These are phyloP conservation scores for Spea hammondii DNA, from an alignment of 2,797 vertebrate species.

Conservation along the genomic window DNA sequence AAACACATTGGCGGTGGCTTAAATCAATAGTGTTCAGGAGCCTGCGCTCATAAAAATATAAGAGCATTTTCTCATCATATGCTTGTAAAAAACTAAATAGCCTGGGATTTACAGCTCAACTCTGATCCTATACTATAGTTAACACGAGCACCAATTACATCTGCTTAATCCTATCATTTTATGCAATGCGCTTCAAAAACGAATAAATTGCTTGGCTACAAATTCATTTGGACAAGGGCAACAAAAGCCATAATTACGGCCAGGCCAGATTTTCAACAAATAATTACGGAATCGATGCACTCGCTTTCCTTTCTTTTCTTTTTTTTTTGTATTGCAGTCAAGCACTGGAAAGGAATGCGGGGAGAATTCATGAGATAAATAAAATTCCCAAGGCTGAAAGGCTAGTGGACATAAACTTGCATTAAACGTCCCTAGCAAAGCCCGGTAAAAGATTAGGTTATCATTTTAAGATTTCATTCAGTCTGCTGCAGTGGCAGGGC, in stretches of 20 bases:
- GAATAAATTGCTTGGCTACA: constrained; percentile 38
- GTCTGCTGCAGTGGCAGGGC: not conserved
- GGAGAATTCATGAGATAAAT: constrained; percentile 9
- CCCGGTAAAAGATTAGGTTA: not conserved
- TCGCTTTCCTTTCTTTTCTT: constrained; percentile 4
- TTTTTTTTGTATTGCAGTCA: constrained; percentile 17
- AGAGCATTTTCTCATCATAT: constrained; percentile 48
- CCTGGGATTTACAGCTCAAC: constrained; percentile 39
- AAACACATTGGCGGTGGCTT: constrained; percentile 19
- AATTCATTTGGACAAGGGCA: constrained; percentile 43
- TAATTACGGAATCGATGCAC: constrained; percentile 38
- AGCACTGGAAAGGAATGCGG: not conserved
- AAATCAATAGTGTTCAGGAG: constrained; percentile 42
- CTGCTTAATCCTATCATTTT: constrained; percentile 41
- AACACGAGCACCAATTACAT: constrained; percentile 46
- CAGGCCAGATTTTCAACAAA: constrained; percentile 37
- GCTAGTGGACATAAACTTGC: not conserved
- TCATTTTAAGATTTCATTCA: constrained; percentile 5
- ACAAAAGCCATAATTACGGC: constrained; percentile 38
- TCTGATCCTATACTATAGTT: constrained; percentile 39
- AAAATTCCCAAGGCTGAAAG: constrained; percentile 14
- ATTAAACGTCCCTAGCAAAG: constrained; percentile 7
- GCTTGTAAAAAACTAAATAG: constrained; percentile 45
- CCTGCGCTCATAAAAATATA: constrained; percentile 40
- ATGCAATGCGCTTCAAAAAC: constrained; percentile 43